Evolutionary conservation across 2,797 vertebrate species (phyloP).

Genomic region (Acrocephalus scirpaceus): DNA sequence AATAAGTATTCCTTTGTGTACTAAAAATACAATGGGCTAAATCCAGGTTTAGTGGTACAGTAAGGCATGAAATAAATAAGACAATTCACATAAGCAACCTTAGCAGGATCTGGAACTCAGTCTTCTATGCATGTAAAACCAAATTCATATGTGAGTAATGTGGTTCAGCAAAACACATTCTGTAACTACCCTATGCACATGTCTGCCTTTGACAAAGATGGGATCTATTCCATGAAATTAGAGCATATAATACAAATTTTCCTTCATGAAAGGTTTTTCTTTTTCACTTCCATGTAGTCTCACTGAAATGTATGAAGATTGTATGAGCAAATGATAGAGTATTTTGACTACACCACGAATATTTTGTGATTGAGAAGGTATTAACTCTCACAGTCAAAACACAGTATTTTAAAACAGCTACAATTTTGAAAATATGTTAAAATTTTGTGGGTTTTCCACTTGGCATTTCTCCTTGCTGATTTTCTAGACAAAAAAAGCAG

Average conservation of each 20-base stretch:
- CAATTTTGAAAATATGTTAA: neutral
- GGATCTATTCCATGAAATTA: neutral
- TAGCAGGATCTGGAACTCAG: neutral
- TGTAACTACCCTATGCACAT: neutral
- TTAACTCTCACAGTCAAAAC: neutral
- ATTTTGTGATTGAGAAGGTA: neutral
- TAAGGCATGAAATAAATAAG: neutral
- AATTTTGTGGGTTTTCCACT: fast-evolving
- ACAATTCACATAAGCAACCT: neutral
- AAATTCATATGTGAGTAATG: neutral
- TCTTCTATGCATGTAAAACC: neutral
- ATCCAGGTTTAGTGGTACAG: neutral
- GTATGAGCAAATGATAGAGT: neutral
- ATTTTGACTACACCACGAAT: neutral
- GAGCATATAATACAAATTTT: neutral
- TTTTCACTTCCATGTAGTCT: neutral
- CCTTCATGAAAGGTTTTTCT: neutral
- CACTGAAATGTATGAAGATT: neutral
- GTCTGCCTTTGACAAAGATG: neutral
- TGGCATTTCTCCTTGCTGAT: neutral
- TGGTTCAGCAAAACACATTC: neutral
- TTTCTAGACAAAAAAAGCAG: neutral
- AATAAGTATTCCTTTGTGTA: neutral
- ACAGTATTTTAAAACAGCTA: neutral
- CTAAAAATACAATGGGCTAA: neutral